Conservation (phyloP, 2,888 invertebrate genomes). For the Agapostemon virescens region DNA sequence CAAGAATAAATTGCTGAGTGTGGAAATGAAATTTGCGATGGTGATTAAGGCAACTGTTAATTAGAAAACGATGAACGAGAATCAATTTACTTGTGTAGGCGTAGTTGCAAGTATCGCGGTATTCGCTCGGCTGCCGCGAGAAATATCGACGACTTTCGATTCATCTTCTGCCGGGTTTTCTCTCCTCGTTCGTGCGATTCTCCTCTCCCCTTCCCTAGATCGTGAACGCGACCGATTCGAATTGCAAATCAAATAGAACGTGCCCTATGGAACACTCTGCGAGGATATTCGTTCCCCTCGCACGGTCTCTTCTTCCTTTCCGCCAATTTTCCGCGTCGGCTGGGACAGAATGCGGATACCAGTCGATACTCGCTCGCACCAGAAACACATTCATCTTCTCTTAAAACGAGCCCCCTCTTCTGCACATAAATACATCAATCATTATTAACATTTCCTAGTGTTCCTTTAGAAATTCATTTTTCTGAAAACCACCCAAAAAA, state of each 20-base stretch:
- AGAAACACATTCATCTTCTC: neutral
- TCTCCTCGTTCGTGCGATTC: neutral
- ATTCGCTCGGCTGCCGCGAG: conserved; percentile 44
- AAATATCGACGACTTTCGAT: conserved; percentile 54
- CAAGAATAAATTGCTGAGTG: too few species aligned
- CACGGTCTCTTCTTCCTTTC: conserved; percentile 21
- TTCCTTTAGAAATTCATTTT: neutral
- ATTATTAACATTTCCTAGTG: neutral
- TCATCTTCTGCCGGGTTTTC: conserved; percentile 48
- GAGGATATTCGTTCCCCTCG: conserved; percentile 49
- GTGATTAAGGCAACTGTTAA: too few species aligned
- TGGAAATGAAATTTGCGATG: too few species aligned
- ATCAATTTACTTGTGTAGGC: conserved; percentile 59
- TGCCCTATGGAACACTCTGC: conserved; percentile 44
- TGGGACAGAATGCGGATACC: conserved; percentile 34
- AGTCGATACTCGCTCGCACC: neutral
- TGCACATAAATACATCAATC: neutral
- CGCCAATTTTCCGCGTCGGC: conserved; percentile 29
- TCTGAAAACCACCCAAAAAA: too few species aligned
- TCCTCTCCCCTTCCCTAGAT: conserved; percentile 32
- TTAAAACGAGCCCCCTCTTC: neutral
- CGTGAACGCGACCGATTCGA: conserved; percentile 62
- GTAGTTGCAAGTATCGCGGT: conserved; percentile 49
- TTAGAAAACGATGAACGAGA: conserved; percentile 6
- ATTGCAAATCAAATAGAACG: conserved; percentile 68